Evolutionary conservation across 2,888 invertebrate species (phyloP), one percentile per base, ranked within the genome.

Genomic region (Cephus rjabovi): DNA sequence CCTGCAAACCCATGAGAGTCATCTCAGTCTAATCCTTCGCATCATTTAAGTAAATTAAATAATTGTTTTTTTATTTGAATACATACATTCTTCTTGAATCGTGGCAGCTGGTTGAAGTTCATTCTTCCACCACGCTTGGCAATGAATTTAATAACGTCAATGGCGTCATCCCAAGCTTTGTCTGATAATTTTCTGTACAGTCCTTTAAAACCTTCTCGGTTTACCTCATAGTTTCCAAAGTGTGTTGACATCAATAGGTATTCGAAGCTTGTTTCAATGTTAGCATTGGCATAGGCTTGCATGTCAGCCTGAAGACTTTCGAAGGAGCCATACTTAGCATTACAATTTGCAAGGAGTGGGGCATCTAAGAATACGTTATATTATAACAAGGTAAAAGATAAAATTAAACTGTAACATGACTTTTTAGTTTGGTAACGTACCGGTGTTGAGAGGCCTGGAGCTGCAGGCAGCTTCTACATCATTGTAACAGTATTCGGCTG

Each of bases 121-220:
- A 94, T 93, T 70, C 86, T 88, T 83, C 94, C 93, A 90, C 97
- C 97, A 87, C 97, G 95, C 90, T 94, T 94, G 0, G 95, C 93
- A 69, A 96, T 93, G 90, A 95, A 96, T 89, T 97, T 95, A 86
- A 97, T 96, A n/a, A 96, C 87, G 12, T 95, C 94, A 85, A 96
- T 94, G 56, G 94, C 93, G 86, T 96, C 94, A 30, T 94, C 94
- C 95, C 97, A 97, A 9, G 95, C 93, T 15, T 94, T 92, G 85
- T 97, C 97, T 0, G 97, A 96, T 12, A 96, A 91, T 79, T 94
- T 94, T 84, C 94, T 94, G 92, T 95, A 96, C 12, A 96, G 91
- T 87, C 95, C 95, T 85, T 94, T 94, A 91, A 97, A 96, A 4
- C 97, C 97, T 34, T 93, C 94, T 40, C 97, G 93, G 92, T 96